Conservation (phyloP, 2,888 invertebrate genomes). For the Cheilosia impressa region DNA sequence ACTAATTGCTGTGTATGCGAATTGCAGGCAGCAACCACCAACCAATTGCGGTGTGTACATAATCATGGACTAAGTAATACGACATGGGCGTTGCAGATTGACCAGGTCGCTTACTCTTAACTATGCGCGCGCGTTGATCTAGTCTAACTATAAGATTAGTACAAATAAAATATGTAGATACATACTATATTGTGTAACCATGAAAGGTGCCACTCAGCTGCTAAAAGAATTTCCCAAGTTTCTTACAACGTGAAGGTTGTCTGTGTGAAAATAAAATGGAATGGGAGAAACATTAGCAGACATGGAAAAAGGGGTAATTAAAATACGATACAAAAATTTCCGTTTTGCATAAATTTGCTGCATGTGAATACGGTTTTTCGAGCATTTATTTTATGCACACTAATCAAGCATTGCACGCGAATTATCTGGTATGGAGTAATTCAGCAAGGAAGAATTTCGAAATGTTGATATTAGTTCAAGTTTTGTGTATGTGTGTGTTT, state of each 20-base stretch:
- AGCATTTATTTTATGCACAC: slow-evolving; percentile 17
- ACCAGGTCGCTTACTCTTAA: slow-evolving; percentile 10
- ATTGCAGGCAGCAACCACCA: neutral
- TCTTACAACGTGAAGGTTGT: slow-evolving; percentile 48
- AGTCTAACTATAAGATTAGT: slow-evolving; percentile 25
- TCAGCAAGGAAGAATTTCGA: slow-evolving; percentile 50
- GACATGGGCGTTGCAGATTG: slow-evolving; percentile 22
- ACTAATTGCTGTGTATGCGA: neutral
- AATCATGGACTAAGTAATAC: slow-evolving; percentile 43
- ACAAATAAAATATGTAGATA: slow-evolving; percentile 37
- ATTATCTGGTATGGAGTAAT: slow-evolving; percentile 47
- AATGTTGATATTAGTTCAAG: slow-evolving; percentile 23
- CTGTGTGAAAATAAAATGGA: slow-evolving; percentile 39
- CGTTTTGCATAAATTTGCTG: slow-evolving; percentile 68
- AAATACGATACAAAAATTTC: slow-evolving; percentile 49
- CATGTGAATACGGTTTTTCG: slow-evolving; percentile 51
- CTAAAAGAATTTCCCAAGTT: slow-evolving; percentile 54
- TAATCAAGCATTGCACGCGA: slow-evolving; percentile 59
- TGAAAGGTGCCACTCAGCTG: slow-evolving; percentile 28
- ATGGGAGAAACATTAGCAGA: slow-evolving; percentile 40
- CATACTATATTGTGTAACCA: slow-evolving; percentile 10
- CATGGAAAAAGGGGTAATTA: slow-evolving; percentile 46
- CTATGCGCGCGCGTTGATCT: neutral
- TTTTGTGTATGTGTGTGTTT: neutral
- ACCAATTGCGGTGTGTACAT: neutral